These are phyloP conservation scores for Patella ulyssiponensis DNA, from an alignment of 2,888 invertebrate species.

Conservation along the genomic window DNA sequence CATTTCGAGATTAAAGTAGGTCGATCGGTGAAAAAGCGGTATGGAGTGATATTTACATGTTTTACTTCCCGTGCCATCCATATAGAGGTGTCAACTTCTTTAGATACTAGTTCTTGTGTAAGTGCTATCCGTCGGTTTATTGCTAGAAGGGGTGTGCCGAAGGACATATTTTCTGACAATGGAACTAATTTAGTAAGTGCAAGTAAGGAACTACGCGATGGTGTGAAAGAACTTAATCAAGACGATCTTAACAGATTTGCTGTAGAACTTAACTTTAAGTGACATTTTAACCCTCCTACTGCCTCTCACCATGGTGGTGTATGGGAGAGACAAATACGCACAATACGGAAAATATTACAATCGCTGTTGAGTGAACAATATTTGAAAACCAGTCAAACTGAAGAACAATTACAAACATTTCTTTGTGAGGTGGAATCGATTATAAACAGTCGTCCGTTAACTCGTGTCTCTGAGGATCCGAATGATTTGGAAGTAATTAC, in stretches of 20 bases:
- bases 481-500: slow-evolving; percentile 34
- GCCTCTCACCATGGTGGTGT: slow-evolving; percentile 18
- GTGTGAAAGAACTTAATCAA: slow-evolving; percentile 9
- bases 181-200: slow-evolving; percentile 13
- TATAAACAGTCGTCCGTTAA: slow-evolving; percentile 39
- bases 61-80: background rate
- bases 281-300: slow-evolving; percentile 14
- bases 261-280: background rate
- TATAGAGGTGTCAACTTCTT: background rate
- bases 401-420: slow-evolving; percentile 36
- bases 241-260: background rate
- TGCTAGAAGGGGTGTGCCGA: slow-evolving; percentile 4
- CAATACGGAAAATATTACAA: background rate
- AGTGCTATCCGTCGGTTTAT: background rate
- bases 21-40: background rate
- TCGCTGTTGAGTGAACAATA: background rate
- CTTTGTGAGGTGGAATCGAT: slow-evolving; percentile 38
- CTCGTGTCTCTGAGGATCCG: slow-evolving; percentile 24
- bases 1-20: slow-evolving; percentile 9
- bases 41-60: slow-evolving; percentile 13
- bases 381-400: slow-evolving; percentile 10
- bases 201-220: slow-evolving; percentile 8
- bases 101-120: background rate
- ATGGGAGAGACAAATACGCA: slow-evolving; percentile 15
- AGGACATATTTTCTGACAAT: slow-evolving; percentile 11